Conservation (phyloP, 1,140 invertebrate genomes). For the Zaprionus inermis region DNA sequence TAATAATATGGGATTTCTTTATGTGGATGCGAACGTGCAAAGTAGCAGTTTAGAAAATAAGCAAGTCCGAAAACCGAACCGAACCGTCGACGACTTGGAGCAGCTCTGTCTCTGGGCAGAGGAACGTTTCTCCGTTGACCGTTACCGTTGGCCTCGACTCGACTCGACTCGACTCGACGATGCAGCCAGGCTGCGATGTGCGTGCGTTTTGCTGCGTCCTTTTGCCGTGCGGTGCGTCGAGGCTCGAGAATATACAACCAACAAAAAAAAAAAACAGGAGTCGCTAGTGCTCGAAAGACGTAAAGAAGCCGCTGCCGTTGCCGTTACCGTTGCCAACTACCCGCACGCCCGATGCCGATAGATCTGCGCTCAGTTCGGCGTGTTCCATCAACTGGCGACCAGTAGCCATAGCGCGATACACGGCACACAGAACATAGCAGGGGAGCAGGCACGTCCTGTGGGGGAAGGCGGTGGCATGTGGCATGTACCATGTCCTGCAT, state of each 20-base stretch:
- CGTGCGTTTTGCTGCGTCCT: slow-evolving; percentile 54
- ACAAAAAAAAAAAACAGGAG: slow-evolving; percentile 35
- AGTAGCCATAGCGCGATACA: slow-evolving; percentile 29
- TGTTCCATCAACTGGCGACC: slow-evolving; percentile 69
- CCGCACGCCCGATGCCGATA: slow-evolving; percentile 77
- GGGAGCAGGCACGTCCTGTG: no score
- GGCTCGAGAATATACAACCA: slow-evolving; percentile 82
- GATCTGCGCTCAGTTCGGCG: slow-evolving; percentile 78
- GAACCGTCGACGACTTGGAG: slow-evolving; percentile 81
- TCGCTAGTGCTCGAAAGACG: slow-evolving; percentile 83
- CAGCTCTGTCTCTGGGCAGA: slow-evolving; percentile 70
- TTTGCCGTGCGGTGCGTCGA: slow-evolving; percentile 75
- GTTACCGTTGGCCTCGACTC: slow-evolving; percentile 15
- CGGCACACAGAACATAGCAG: slow-evolving; percentile 45
- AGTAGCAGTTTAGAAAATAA: slow-evolving; percentile 77
- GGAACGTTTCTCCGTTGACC: slow-evolving; percentile 26
- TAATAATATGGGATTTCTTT: slow-evolving; percentile 69
- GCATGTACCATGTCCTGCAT: slow-evolving; percentile 2
- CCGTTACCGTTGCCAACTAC: slow-evolving; percentile 73
- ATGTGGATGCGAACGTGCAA: slow-evolving; percentile 55
- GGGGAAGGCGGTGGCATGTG: slow-evolving; percentile 29
- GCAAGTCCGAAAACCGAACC: slow-evolving; percentile 81
- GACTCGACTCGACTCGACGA: neutral
- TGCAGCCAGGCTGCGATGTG: slow-evolving; percentile 30
- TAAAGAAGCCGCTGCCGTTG: slow-evolving; percentile 74